Evolutionary conservation across 2,888 invertebrate genomes (phyloP), one percentile per base, ranked within the genome.

Genomic region (Temnothorax rugatulus): DNA sequence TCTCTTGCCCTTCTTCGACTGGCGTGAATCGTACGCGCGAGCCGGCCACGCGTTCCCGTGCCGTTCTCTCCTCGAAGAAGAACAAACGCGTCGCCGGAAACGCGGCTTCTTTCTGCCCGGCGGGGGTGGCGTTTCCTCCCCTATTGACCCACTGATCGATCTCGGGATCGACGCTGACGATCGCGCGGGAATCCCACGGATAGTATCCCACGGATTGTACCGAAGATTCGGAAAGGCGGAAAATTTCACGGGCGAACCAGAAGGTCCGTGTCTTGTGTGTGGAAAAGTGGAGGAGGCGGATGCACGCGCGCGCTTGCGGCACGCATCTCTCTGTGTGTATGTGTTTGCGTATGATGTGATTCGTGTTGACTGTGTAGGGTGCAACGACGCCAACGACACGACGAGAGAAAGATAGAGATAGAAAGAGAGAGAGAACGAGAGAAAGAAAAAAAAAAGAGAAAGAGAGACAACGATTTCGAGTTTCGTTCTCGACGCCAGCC

Each of bases 291-390:
- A 79, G 34, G 44, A 71, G 73, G 63, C 79, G 69, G 34, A 18
- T 54, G 73, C 74, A 66, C 75, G 81, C 21, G 74, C 34, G 34
- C 34, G 79, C 34, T 69, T 34, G 25, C 66, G 44, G 13, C 59
- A 21, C 41, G 63, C 82, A 71, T 50, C 29, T 52, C 41, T 47
- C 44, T 4, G 9, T 50, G 47, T 84, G 86, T 75, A 77, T 87
- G 90, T 90, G 87, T 84, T 87, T 85, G 73, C 68, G 59, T 87
- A 83, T 86, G 79, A 83, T 90, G 77, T 73, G 84, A 89, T 83
- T 15, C 87, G 90, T 90, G 90, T 77, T 85, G 85, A 88, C 88
- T 87, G 84, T 87, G 87, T 21, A 69, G 52, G 77, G 68, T 83
- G 57, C 79, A 59, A 74, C 83, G 66, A 79, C 71, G 81, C 75